Evolutionary conservation across 2,888 invertebrate genomes (phyloP).

Genomic region (Callyntrura guangdongensis): DNA sequence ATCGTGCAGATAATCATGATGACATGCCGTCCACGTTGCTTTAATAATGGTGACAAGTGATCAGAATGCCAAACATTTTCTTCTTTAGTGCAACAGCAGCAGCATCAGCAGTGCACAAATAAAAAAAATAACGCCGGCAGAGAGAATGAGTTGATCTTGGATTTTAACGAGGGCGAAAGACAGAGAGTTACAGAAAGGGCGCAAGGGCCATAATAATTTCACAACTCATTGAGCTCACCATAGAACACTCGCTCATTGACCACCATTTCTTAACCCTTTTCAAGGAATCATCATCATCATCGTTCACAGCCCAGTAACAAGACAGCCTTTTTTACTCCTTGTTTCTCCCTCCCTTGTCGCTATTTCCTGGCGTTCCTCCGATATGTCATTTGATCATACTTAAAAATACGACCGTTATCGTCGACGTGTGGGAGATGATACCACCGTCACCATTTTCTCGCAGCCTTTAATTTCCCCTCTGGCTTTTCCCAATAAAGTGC

Average conservation of each 20-base stretch:
- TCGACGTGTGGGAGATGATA: background rate
- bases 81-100: background rate
- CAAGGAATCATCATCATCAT: conserved; percentile 19
- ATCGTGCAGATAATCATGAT: conserved; percentile 46
- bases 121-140: too few species aligned
- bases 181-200: background rate
- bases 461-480: conserved; percentile 70
- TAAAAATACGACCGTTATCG: too few species aligned
- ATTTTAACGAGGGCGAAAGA: background rate
- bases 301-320: background rate
- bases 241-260: background rate
- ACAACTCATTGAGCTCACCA: conserved; percentile 33
- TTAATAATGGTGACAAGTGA: conserved; percentile 49
- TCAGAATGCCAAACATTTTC: conserved; percentile 36
- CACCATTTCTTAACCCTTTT: conserved; percentile 51
- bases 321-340: too few species aligned
- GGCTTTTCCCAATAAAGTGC: conserved; percentile 74
- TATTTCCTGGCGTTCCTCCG: background rate
- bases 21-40: conserved; percentile 52
- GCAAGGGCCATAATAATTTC: conserved; percentile 28
- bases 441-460: conserved; percentile 11
- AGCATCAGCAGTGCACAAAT: too few species aligned
- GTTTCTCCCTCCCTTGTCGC: conserved; percentile 18
- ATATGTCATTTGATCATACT: conserved; percentile 25
- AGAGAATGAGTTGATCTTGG: background rate